Percentiles rank a stretch among this genome's conserved stretches.
Evolutionary conservation across 2,797 vertebrate genomes (phyloP).

Genomic region (Pyrocephalus nanus): DNA sequence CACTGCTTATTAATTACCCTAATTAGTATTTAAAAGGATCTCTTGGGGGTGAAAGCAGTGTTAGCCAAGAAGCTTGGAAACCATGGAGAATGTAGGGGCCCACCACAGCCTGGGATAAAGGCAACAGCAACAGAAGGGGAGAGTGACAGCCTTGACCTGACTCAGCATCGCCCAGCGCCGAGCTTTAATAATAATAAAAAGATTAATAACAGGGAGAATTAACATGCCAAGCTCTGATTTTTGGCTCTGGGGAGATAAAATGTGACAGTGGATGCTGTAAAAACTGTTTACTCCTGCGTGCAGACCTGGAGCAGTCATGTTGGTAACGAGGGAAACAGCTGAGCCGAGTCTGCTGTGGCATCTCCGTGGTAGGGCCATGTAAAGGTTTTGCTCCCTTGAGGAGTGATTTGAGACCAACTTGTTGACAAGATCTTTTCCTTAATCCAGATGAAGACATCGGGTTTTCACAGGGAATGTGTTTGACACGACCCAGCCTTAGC

Average conservation of each 20-base stretch:
- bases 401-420: not conserved
- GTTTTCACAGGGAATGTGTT: not conserved
- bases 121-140: not conserved
- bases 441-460: not conserved
- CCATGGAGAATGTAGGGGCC: not conserved
- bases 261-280: accelerated
- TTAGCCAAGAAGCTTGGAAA: not conserved
- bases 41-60: not conserved
- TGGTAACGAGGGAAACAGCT: not conserved
- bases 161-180: accelerated
- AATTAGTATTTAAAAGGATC: slow-evolving; percentile 38
- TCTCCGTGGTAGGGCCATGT: not conserved
- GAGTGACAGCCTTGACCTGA: not conserved
- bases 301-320: not conserved
- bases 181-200: not conserved
- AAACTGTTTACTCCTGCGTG: not conserved
- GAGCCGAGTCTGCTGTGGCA: not conserved
- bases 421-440: not conserved
- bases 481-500: not conserved
- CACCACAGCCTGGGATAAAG: not conserved
- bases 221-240: accelerated
- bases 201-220: accelerated
- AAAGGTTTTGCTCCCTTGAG: not conserved
- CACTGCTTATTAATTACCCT: slow-evolving; percentile 23
- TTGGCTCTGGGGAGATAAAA: not conserved